Evolutionary conservation across 1,140 invertebrate species (phyloP), one percentile per base, ranked within the genome.

Genomic region (Condylostylus longicornis): DNA sequence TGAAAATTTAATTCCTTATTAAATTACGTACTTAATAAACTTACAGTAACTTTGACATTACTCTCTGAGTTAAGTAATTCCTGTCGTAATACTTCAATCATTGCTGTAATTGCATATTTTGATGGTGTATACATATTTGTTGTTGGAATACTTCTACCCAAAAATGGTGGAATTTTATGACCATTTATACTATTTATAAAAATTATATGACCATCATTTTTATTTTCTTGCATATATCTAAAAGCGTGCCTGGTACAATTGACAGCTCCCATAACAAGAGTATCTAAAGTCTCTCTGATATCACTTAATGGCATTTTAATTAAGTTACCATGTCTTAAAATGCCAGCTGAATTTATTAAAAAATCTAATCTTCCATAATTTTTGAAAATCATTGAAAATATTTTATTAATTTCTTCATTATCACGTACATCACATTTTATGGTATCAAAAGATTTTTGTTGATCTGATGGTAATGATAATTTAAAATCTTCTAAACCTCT

Each of bases 261-360:
- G 18, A 68, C 65, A 1, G 79, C 44, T 0, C 64, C 78, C 20
- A 76, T 57, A 1, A 79, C 62, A 48, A 82, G 84, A 0, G 73
- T 67, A 23, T 81, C 69, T 22, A 82, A 25, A 10, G 53, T 40
- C 5, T 36, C 20, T 18, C 41, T 32, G 42, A 53, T 51, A 13
- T 44, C 45, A n/a, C n/a, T n/a, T n/a, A n/a, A n/a, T n/a, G n/a
- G n/a, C n/a, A n/a, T n/a, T n/a, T n/a, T n/a, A n/a, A n/a, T 13
- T 55, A 40, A 18, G 45, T 31, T n/a, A 27, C 9, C 4, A 27
- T 10, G 14, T 27, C 12, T 33, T 18, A 14, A 17, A 20, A 73
- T 43, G 1, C 72, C 79, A 5, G 79, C 78, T 49, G 76, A 79
- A 51, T 82, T 82, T 23, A 83, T 58, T 19, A 79, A 60, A 5